Evolutionary conservation across 2,888 invertebrate genomes (phyloP), one percentile per base, ranked within the genome.

Genomic region (Odontothrips loti): DNA sequence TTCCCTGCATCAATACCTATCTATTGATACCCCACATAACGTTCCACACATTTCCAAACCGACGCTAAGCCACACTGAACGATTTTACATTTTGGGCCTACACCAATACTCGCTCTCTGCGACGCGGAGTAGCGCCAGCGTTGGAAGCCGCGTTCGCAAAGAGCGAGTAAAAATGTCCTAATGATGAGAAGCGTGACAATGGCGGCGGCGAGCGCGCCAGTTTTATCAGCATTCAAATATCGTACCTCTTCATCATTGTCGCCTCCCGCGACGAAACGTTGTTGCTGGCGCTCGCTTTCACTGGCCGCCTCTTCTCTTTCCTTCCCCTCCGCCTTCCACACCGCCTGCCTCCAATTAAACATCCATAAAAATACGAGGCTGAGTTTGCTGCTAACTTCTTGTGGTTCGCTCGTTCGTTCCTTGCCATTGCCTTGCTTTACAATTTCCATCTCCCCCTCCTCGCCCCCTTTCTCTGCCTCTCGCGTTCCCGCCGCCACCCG

Each of bases 331-430:
- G 10, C 68, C 27, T 1, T 1, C 68, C 68, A 1, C 68, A 8
- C 27, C 68, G 12, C 23, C 68, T 27, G 9, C 68, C 68, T 27
- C 68, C 68, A 75, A 75, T 75, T 75, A 75, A 27, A 75, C 68
- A 27, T 75, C 68, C 27, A 75, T 75, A 75, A 75, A 75, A 75
- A 75, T 27, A 27, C 23, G 68, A 75, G 68, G 12, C 68, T 27
- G 68, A 27, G 68, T 75, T 75, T 75, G 68, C 27, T 75, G 27
- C 68, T 75, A 75, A 75, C 68, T 75, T 75, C 68, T 75, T 75
- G 68, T 27, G 68, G 68, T 75, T 75, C 68, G 58, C 68, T 75
- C 68, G 68, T 75, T 27, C 68, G 58, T 58, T 58, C 58, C 58
- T 58, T 58, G 58, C 58, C 58, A 58, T 58, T 27, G 68, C 68